These are phyloP conservation scores for Euphydryas editha DNA, from an alignment of 2,888 invertebrate genomes.

Conservation along the genomic window DNA sequence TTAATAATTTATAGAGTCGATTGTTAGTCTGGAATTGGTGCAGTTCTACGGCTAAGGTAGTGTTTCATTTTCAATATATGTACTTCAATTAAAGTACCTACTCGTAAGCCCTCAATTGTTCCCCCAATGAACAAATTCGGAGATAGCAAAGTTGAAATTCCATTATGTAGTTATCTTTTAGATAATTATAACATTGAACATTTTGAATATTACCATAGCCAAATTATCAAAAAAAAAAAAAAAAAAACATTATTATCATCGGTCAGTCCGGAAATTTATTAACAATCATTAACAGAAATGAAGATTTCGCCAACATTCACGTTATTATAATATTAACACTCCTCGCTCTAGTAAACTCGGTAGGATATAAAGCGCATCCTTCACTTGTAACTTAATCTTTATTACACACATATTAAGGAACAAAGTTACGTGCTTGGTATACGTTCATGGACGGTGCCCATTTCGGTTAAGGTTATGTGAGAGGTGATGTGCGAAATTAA, in stretches of 20 bases:
- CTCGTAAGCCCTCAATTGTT: too few species aligned
- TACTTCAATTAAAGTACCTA: conserved; percentile 9
- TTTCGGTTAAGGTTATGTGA: conserved; percentile 53
- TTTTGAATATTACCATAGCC: not conserved
- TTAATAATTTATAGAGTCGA: conserved; percentile 28
- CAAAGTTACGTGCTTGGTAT: conserved; percentile 47
- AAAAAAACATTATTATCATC: not conserved
- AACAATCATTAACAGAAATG: conserved; percentile 13
- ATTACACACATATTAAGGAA: conserved; percentile 19
- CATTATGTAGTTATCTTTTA: not conserved
- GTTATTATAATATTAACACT: conserved; percentile 50
- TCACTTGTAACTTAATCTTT: conserved; percentile 12
- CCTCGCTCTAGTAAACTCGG: conserved; percentile 67
- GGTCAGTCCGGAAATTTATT: conserved; percentile 1
- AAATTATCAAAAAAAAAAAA: not conserved
- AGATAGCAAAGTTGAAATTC: not conserved
- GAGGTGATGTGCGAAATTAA: conserved; percentile 35
- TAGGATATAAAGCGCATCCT: conserved; percentile 23
- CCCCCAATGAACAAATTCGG: not conserved
- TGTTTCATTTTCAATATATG: conserved; percentile 1
- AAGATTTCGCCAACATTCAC: conserved; percentile 21
- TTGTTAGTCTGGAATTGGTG: conserved; percentile 34
- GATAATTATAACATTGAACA: not conserved
- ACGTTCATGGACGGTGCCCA: conserved; percentile 60
- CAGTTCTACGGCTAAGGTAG: conserved; percentile 2